phyloP scores from a whole-genome alignment of 2,797 vertebrate genomes.

The Falco naumanni region DNA sequence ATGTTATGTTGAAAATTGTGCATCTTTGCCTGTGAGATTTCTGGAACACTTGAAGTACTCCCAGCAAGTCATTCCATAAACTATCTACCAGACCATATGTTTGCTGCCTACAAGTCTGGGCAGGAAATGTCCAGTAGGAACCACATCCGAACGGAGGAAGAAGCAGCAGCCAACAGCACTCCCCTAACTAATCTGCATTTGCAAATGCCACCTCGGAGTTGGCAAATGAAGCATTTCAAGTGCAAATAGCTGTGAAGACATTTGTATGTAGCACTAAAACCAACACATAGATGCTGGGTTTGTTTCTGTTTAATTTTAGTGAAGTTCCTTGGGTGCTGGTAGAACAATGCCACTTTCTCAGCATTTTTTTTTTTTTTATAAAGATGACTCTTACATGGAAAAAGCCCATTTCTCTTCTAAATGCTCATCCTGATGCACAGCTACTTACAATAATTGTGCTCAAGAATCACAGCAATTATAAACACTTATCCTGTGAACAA shows the following conservation, averaged over 20 bases:
- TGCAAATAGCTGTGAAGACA: constrained; percentile 50
- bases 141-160: constrained; percentile 53
- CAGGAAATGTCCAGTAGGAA: constrained; percentile 45
- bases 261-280: not conserved
- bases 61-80: constrained; percentile 62
- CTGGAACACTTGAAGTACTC: constrained; percentile 52
- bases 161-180: constrained; percentile 36
- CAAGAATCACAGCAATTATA: not conserved
- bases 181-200: constrained; percentile 60
- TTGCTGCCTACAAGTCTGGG: constrained; percentile 65
- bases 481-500: not conserved
- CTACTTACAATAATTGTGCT: not conserved
- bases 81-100: constrained; percentile 62
- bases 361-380: not conserved
- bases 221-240: constrained; percentile 53
- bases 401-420: not conserved
- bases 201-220: constrained; percentile 43
- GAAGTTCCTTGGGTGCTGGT: not conserved
- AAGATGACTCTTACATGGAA: not conserved
- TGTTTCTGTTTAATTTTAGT: not conserved
- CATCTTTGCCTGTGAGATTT: constrained; percentile 56
- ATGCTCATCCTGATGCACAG: not conserved
- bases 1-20: not conserved
- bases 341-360: not conserved
- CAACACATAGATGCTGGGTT: not conserved